phyloP scores from a whole-genome alignment of 2,888 invertebrate species.

The Endomychus coccineus region DNA sequence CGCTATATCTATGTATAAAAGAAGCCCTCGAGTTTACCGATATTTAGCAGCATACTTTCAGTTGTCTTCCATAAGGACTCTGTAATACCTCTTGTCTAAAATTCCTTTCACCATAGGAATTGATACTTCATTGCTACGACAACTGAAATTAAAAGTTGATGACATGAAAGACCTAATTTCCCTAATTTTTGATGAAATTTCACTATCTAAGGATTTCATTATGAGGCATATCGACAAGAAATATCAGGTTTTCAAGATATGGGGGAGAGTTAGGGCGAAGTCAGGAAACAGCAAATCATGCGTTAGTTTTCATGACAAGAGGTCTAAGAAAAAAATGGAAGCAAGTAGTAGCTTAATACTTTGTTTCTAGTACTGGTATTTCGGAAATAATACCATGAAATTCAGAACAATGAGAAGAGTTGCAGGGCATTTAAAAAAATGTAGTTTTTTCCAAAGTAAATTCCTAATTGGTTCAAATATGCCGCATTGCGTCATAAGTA shows the following conservation, averaged over 20 bases:
- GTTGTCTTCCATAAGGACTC: conserved; percentile 21
- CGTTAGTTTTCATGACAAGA: conserved; percentile 23
- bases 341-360: conserved; percentile 21
- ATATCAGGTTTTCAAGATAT: conserved; percentile 23
- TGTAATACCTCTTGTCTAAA: conserved; percentile 18
- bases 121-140: conserved; percentile 16
- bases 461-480: too few relatives aligned
- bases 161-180: conserved; percentile 19
- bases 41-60: conserved; percentile 19
- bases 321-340: conserved; percentile 21
- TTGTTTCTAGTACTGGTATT: conserved; percentile 16
- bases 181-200: conserved; percentile 26
- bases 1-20: conserved; percentile 23
- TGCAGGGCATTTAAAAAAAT: too few relatives aligned
- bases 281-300: conserved; percentile 19
- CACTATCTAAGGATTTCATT: conserved; percentile 18
- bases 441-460: too few relatives aligned
- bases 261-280: conserved; percentile 15
- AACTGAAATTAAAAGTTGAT: conserved; percentile 14
- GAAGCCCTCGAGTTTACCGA: conserved; percentile 22
- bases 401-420: too few relatives aligned
- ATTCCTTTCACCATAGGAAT: conserved; percentile 22
- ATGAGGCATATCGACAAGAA: conserved; percentile 13
- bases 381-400: too few relatives aligned
- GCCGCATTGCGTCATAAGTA: too few relatives aligned